A percentile compares a stretch with the other conserved stretches of the same genome.
Conservation (phyloP, 1,140 invertebrate species). For the Ericerus pela region DNA sequence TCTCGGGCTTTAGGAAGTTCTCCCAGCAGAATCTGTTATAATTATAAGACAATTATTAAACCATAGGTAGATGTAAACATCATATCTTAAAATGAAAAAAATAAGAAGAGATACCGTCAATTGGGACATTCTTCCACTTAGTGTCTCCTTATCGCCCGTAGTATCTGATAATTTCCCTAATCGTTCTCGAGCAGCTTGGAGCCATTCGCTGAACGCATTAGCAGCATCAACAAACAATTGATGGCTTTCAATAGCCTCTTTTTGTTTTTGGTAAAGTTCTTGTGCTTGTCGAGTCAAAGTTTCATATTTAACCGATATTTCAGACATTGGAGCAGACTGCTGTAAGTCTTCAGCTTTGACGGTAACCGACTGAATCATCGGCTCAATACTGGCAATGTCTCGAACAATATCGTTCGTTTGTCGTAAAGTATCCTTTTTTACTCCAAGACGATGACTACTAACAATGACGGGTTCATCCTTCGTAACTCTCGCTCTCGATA, state of each 20-base stretch:
- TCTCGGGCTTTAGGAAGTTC: constrained; percentile 64
- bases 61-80: neutral
- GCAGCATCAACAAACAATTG: constrained; percentile 80
- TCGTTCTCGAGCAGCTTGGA: constrained; percentile 71
- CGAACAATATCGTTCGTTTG: constrained; percentile 86
- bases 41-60: neutral
- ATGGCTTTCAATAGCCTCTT: constrained; percentile 71
- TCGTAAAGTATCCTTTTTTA: constrained; percentile 72
- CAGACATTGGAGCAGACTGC: constrained; percentile 68
- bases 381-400: constrained; percentile 86
- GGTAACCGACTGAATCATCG: constrained; percentile 85
- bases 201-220: constrained; percentile 82
- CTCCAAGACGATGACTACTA: constrained; percentile 42
- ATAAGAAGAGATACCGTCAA: constrained; percentile 38
- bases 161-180: constrained; percentile 87
- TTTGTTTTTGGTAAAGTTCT: constrained; percentile 57
- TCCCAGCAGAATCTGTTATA: constrained; percentile 47
- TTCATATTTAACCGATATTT: constrained; percentile 80
- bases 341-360: constrained; percentile 78
- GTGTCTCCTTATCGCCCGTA: constrained; percentile 79
- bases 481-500: neutral
- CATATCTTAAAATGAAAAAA: neutral
- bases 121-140: constrained; percentile 69
- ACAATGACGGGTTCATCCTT: neutral
- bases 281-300: constrained; percentile 76